Conservation (phyloP, 2,113 vertebrate species). For the Lontra canadensis region DNA sequence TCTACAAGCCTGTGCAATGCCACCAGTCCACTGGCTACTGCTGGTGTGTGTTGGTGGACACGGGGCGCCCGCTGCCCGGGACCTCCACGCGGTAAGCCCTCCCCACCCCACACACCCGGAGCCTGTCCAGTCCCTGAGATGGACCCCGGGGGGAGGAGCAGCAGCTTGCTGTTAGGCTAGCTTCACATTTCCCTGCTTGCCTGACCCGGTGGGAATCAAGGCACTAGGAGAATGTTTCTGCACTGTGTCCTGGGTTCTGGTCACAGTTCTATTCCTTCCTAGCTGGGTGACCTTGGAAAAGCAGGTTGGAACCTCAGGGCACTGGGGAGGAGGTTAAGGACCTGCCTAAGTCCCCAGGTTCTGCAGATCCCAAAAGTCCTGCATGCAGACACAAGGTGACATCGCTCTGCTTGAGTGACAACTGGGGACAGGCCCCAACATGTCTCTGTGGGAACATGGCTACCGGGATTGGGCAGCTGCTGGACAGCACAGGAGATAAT, state of each 20-base stretch:
- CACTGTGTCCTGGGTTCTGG: background rate
- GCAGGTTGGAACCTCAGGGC: background rate
- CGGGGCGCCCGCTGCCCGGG: conserved; percentile 95
- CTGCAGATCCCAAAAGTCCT: background rate
- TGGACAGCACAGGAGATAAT: background rate
- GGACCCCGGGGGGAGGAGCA: background rate
- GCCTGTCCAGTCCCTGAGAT: background rate
- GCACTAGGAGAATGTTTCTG: background rate
- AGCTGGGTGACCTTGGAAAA: background rate
- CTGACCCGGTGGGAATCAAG: background rate
- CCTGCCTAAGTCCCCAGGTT: background rate
- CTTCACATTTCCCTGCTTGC: background rate
- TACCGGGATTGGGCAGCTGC: background rate
- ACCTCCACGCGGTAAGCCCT: conserved; percentile 95
- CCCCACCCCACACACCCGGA: rapidly evolving
- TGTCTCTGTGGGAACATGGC: background rate
- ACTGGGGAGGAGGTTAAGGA: background rate
- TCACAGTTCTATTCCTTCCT: background rate
- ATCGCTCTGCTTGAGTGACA: background rate
- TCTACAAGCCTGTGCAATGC: conserved; percentile 97
- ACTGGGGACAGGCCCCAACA: background rate
- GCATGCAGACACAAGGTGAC: background rate
- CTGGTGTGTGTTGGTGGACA: conserved; percentile 98
- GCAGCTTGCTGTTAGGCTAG: background rate
- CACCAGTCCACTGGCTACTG: conserved; percentile 99